Conservation (phyloP, 2,888 invertebrate species). For the Drosophila acutilabella region DNA sequence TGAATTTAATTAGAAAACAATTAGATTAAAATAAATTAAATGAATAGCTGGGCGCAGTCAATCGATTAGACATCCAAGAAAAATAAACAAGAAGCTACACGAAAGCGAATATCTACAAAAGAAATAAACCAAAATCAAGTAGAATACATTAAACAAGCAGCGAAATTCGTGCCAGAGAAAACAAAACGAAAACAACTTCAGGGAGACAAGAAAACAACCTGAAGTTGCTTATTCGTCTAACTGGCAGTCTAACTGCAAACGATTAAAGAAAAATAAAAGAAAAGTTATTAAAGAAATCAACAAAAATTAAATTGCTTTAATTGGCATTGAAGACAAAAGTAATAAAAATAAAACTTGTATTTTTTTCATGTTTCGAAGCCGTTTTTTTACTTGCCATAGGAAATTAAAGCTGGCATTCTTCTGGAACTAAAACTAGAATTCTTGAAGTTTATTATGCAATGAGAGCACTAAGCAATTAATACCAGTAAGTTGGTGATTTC, state of each 20-base stretch:
- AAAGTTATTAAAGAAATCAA: slow-evolving; percentile 40
- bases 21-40: slow-evolving; percentile 79
- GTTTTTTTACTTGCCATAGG: slow-evolving; percentile 27
- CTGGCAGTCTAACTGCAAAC: slow-evolving; percentile 40
- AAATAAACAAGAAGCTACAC: slow-evolving; percentile 50
- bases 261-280: slow-evolving; percentile 66
- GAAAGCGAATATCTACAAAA: slow-evolving; percentile 31
- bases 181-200: slow-evolving; percentile 50
- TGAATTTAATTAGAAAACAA: slow-evolving; percentile 71
- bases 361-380: slow-evolving; percentile 50
- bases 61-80: slow-evolving; percentile 60
- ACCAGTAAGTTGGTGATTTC: slow-evolving; percentile 2
- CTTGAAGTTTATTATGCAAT: slow-evolving; percentile 6
- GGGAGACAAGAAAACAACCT: slow-evolving; percentile 36
- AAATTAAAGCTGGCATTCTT: slow-evolving; percentile 6
- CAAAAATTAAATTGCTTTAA: slow-evolving; percentile 53
- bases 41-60: slow-evolving; percentile 75
- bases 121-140: slow-evolving; percentile 38
- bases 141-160: slow-evolving; percentile 40
- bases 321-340: slow-evolving; percentile 46
- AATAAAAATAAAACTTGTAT: slow-evolving; percentile 42
- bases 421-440: too few species aligned
- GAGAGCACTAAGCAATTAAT: slow-evolving; percentile 2
- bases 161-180: slow-evolving; percentile 77
- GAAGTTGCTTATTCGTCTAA: slow-evolving; percentile 32